Conservation (phyloP, 2,888 invertebrate genomes). For the Agrochola lota region DNA sequence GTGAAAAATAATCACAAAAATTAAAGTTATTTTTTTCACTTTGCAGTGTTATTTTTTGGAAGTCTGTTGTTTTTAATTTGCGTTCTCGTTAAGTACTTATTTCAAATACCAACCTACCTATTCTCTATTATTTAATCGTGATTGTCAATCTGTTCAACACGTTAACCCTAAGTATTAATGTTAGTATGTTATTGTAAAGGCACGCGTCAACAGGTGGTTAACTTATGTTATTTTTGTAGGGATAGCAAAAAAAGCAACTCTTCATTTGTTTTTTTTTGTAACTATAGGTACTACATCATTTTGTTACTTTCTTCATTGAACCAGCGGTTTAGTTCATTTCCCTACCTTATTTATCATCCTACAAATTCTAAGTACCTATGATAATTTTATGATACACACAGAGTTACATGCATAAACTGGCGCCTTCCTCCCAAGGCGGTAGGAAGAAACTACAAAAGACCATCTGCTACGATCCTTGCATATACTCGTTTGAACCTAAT, state of each 20-base stretch:
- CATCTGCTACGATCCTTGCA: no score
- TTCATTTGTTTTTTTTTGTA: background rate
- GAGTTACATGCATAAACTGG: no score
- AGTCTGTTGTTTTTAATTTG: no score
- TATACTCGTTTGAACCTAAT: no score
- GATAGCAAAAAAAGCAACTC: conserved; percentile 63
- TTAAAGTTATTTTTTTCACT: no score
- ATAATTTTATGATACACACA: background rate
- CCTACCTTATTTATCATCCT: background rate
- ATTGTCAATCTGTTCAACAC: conserved; percentile 22
- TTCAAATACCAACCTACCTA: background rate
- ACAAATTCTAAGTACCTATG: background rate
- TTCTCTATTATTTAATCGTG: background rate
- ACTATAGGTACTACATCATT: background rate
- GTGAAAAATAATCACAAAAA: no score
- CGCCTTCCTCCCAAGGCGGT: no score
- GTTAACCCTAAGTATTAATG: conserved; percentile 24
- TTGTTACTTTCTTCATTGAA: background rate
- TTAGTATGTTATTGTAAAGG: conserved; percentile 52
- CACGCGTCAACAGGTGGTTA: conserved; percentile 81
- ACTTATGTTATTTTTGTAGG: conserved; percentile 69
- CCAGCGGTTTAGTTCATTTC: background rate
- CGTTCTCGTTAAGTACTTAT: no score
- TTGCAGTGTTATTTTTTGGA: no score
- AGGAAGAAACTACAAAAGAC: no score